A percentile compares a stretch with the other conserved stretches of the same genome.
Evolutionary conservation across 2,113 vertebrate species (phyloP).

Genomic region (Platichthys flesus): DNA sequence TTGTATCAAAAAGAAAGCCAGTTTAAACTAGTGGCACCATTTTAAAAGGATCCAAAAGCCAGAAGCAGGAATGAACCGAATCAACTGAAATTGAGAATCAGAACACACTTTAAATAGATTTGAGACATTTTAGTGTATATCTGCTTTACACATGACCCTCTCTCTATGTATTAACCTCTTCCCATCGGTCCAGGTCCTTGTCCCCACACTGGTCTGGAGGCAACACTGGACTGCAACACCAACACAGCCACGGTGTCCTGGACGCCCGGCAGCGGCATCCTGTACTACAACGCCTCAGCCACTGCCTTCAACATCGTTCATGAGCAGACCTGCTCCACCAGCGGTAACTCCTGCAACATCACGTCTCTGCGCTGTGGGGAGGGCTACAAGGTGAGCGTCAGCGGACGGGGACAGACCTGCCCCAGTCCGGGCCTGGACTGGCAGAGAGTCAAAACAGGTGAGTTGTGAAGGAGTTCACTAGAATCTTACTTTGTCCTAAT

Average conservation of each 20-base stretch:
- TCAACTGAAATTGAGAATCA: neutral
- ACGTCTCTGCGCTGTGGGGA: constrained; percentile 73
- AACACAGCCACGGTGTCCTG: constrained; percentile 77
- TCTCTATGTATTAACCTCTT: neutral
- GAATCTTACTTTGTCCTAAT: too few relatives aligned
- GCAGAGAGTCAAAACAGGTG: constrained; percentile 72
- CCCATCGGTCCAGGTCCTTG: constrained; percentile 74
- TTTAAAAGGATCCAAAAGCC: neutral
- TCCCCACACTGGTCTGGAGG: constrained; percentile 56
- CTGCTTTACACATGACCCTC: too few relatives aligned
- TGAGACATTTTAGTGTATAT: too few relatives aligned
- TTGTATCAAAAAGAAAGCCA: neutral
- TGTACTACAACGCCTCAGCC: constrained; percentile 70
- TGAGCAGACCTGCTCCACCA: constrained; percentile 61
- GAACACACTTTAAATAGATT: too few relatives aligned
- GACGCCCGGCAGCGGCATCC: constrained; percentile 70
- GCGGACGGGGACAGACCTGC: constrained; percentile 74
- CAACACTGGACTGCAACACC: constrained; percentile 64
- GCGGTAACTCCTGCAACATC: constrained; percentile 72
- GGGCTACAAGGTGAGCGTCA: constrained; percentile 74
- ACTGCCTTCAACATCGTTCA: constrained; percentile 10
- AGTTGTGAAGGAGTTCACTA: neutral
- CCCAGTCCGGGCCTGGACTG: constrained; percentile 55
- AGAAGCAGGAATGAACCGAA: neutral
- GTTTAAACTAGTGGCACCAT: too few relatives aligned